Base-by-base conservation (phyloP, 1,140 invertebrate genomes). In the Paralvinella palmiformis region DNA sequence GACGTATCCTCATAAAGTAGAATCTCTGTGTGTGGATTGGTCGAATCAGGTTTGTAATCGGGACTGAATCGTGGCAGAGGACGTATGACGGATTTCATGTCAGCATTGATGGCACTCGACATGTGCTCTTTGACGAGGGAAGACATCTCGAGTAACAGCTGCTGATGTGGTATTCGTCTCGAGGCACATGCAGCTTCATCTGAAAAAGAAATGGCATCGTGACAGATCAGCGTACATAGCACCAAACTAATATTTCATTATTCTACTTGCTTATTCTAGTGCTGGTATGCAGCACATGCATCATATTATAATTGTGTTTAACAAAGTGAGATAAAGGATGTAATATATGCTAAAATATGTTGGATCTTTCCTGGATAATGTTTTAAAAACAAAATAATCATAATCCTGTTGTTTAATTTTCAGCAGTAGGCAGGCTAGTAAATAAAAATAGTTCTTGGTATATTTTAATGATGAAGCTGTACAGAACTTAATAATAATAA, bases 91-190 rank as follows among this genome's bases (percentile, higher is more conserved):
- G 77, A 70, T 24, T 72, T 75, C 2, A 79, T 73, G 31, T 79
- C 73, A 3, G 72, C 74, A 29, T 73, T 69, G 68, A 75, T 72
- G 17, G 73, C 45, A 44, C 73, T 69, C 56, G 55, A 31, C 55
- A 57, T 57, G 24, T 79, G 75, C 37, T 71, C 65, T 65, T 75
- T 78, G 27, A 79, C 73, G 68, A 78, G 69, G 33, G 78, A 65
- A 29, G 78, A 74, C 75, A 79, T 77, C 59, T 79, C 76, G 35
- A 77, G 69, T 17, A 79, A 65, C 24, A 79, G 62, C 67, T 79
- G 78, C 59, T 64, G 65, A 53, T 77, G 75, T 1, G 78, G 78
- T 29, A 79, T 72, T 20, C 78, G 65, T 1, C 74, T 71, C 36
- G 73, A 71, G 50, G 65, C 61, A 20, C 69, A 58, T 13, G 71